These are phyloP conservation scores for Drosophila malerkotliana DNA, from an alignment of 1,140 invertebrate species.

Conservation along the genomic window DNA sequence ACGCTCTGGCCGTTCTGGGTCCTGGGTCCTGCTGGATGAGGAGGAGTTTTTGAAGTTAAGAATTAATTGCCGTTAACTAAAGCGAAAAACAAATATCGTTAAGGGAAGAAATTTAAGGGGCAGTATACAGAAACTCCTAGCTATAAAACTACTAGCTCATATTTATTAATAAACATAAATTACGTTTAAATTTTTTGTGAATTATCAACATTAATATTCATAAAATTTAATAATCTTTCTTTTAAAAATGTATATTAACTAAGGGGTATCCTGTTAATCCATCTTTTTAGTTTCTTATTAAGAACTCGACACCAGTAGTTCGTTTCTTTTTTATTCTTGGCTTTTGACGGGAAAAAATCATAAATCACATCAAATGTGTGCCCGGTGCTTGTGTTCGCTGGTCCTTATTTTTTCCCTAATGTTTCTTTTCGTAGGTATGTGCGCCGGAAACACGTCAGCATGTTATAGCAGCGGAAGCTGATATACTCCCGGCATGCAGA, in stretches of 20 bases:
- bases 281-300: not conserved
- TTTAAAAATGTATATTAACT: not conserved
- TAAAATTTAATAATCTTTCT: too few relatives aligned
- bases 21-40: not conserved
- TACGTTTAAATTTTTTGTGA: too few relatives aligned
- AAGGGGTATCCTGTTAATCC: not conserved
- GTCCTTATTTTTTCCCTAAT: conserved; percentile 43
- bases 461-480: conserved; percentile 75
- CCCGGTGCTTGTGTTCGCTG: conserved; percentile 14
- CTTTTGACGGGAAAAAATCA: conserved; percentile 31
- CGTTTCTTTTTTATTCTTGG: not conserved
- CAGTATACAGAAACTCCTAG: not conserved
- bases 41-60: conserved; percentile 19
- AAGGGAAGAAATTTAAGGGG: not conserved
- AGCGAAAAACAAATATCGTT: conserved; percentile 1
- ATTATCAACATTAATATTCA: too few relatives aligned
- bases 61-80: conserved; percentile 56
- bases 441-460: conserved; percentile 75
- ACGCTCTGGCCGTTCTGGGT: not conserved
- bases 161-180: not conserved
- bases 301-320: conserved; percentile 11
- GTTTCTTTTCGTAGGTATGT: conserved; percentile 19
- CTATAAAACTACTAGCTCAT: not conserved
- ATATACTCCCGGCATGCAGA: conserved; percentile 42
- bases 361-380: conserved; percentile 57